These are phyloP conservation scores for Globia sparganii DNA, from an alignment of 2,888 invertebrate species.

Conservation along the genomic window DNA sequence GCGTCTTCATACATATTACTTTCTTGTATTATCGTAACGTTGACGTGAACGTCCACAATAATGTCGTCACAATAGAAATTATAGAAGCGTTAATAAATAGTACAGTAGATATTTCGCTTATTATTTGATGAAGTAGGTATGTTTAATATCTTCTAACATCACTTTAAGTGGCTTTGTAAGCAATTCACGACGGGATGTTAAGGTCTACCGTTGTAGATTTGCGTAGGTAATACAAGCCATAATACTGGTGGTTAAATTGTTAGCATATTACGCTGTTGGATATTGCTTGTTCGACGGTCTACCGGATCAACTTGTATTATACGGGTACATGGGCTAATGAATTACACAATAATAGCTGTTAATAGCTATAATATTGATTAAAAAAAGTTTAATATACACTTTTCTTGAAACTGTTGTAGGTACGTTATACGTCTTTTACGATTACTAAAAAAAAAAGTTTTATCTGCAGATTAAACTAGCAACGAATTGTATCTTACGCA, in stretches of 20 bases:
- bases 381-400: neutral
- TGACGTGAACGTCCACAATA: neutral
- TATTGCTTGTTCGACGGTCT: conserved; percentile 8
- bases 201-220: neutral
- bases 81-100: neutral
- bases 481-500: neutral
- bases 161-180: neutral
- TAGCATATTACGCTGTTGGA: neutral
- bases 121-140: neutral
- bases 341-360: conserved; percentile 1
- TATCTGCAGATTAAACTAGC: neutral
- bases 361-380: neutral
- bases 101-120: neutral
- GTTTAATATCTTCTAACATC: neutral
- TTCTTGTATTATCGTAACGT: neutral
- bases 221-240: conserved; percentile 2
- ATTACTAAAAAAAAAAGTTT: too few relatives aligned
- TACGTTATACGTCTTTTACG: neutral
- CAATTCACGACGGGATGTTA: neutral
- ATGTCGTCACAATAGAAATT: neutral
- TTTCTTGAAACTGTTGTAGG: neutral
- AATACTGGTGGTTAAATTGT: neutral
- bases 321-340: neutral
- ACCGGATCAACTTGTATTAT: neutral
- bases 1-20: neutral